Evolutionary conservation across 2,888 invertebrate species (phyloP).

Genomic region (Rhamnusium bicolor): DNA sequence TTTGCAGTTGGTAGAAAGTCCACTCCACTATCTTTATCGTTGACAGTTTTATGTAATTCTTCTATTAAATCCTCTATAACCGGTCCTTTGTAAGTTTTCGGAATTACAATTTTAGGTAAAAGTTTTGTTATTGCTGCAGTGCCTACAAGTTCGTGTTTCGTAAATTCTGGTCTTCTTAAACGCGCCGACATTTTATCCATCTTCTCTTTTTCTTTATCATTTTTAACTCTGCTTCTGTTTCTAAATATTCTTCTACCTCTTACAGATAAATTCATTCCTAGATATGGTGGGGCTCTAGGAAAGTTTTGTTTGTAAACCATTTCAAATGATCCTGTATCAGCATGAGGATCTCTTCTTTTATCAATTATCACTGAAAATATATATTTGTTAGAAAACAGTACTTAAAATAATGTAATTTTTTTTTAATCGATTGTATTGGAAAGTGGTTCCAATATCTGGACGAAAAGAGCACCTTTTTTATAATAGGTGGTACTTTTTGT

Average conservation of each 20-base stretch:
- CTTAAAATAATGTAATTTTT: no score
- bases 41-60: conserved; percentile 75
- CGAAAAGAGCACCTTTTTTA: neutral
- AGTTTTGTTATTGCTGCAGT: conserved; percentile 53
- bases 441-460: no score
- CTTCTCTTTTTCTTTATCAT: conserved; percentile 60
- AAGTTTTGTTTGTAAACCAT: conserved; percentile 84
- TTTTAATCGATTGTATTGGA: no score
- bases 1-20: conserved; percentile 51
- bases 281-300: conserved; percentile 86
- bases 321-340: conserved; percentile 88
- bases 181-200: conserved; percentile 65
- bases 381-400: no score
- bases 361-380: conserved; percentile 83
- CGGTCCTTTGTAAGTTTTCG: conserved; percentile 76
- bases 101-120: conserved; percentile 62
- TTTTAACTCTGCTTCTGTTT: conserved; percentile 60
- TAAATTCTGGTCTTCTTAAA: conserved; percentile 57
- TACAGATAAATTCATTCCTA: conserved; percentile 81
- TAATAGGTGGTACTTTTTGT: no score
- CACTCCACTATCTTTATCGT: conserved; percentile 51
- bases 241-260: conserved; percentile 78
- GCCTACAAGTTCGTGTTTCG: conserved; percentile 50
- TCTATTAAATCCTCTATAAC: conserved; percentile 80
- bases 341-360: conserved; percentile 79